phyloP scores from a whole-genome alignment of 2,797 vertebrate species.

The Numenius phaeopus region DNA sequence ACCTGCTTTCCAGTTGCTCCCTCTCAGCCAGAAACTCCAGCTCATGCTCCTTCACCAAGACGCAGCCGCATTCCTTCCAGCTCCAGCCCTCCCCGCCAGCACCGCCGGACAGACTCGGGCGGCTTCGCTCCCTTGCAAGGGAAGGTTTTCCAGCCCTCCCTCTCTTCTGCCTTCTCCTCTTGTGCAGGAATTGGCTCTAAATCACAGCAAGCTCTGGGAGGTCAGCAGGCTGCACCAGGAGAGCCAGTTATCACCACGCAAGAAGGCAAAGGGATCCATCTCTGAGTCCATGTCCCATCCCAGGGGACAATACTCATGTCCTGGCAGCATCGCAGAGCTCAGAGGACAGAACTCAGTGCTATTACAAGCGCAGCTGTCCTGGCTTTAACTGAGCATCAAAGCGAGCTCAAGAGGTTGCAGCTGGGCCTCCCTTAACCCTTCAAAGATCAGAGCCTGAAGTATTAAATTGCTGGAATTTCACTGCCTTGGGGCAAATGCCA shows the following conservation, averaged over 20 bases:
- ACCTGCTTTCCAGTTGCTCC: constrained; percentile 85
- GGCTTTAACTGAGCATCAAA: background rate
- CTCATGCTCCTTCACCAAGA: background rate
- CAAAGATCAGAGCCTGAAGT: background rate
- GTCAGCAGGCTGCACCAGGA: background rate
- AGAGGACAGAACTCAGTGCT: background rate
- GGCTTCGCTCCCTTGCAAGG: accelerated
- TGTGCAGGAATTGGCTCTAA: background rate
- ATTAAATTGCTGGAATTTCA: constrained; percentile 42
- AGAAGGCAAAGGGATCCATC: background rate
- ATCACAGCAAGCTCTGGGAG: background rate
- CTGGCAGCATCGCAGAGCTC: background rate
- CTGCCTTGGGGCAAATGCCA: constrained; percentile 35
- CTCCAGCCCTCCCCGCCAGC: background rate
- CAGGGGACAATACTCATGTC: accelerated
- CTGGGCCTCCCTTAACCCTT: constrained; percentile 24
- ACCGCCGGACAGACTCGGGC: accelerated
- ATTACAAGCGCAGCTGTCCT: background rate
- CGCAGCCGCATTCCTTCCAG: background rate
- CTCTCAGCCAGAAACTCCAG: constrained; percentile 81
- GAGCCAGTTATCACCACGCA: accelerated
- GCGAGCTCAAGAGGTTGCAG: background rate
- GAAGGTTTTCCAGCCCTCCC: background rate
- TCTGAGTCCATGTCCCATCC: background rate
- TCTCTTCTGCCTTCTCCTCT: background rate